Evolutionary conservation across 2,113 vertebrate species (phyloP).

Genomic region (Corythornis madagascariensis): DNA sequence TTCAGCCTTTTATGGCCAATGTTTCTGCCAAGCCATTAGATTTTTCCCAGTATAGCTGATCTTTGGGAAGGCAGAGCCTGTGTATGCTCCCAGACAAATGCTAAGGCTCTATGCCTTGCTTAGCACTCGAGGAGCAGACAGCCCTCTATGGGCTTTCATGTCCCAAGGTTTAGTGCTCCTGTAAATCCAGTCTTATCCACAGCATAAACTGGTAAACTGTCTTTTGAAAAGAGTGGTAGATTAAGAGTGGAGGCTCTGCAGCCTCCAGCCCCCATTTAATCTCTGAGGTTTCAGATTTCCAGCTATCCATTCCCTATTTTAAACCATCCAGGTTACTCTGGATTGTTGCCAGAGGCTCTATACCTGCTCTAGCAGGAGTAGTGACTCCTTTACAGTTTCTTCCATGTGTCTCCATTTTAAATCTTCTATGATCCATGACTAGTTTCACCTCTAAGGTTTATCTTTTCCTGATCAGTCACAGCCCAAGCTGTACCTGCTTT

Average conservation of each 20-base stretch:
- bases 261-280: neutral
- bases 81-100: neutral
- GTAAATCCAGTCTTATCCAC: neutral
- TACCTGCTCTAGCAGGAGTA: neutral
- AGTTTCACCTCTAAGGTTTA: neutral
- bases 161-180: neutral
- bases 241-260: neutral
- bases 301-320: neutral
- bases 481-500: neutral
- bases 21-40: neutral
- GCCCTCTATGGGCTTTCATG: neutral
- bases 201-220: neutral
- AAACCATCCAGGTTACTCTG: neutral
- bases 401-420: neutral
- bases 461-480: neutral
- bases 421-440: neutral
- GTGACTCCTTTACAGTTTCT: neutral
- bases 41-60: neutral
- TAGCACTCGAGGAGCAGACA: neutral
- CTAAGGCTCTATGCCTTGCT: neutral
- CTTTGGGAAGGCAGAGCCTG: neutral
- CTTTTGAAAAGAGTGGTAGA: neutral
- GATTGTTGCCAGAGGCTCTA: neutral
- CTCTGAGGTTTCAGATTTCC: neutral
- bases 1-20: neutral